phyloP scores from a whole-genome alignment of 2,113 vertebrate species.

The Lagenorhynchus albirostris region DNA sequence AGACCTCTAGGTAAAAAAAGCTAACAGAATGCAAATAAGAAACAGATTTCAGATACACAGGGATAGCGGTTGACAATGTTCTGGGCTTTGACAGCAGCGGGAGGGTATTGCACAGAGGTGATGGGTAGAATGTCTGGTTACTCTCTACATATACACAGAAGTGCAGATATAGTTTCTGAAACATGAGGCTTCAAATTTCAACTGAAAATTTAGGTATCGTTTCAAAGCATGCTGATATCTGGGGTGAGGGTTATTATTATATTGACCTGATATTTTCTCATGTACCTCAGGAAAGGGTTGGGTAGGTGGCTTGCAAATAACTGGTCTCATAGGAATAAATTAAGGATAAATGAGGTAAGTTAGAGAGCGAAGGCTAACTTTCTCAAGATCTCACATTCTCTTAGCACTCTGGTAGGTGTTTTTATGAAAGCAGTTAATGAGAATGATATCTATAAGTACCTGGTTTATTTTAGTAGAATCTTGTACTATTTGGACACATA shows the following conservation, averaged over 20 bases:
- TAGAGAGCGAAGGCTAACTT: neutral
- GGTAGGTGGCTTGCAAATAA: neutral
- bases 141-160: neutral
- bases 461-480: neutral
- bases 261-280: neutral
- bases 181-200: neutral
- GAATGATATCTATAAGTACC: neutral
- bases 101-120: neutral
- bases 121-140: neutral
- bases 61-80: rapidly evolving
- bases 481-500: neutral
- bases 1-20: neutral
- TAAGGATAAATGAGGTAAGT: neutral
- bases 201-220: neutral
- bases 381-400: neutral
- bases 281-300: neutral
- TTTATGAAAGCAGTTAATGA: neutral
- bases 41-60: neutral
- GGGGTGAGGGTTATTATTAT: neutral
- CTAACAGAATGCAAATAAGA: neutral
- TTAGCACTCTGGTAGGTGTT: neutral
- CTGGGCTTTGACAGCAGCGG: neutral
- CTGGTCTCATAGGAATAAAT: neutral
- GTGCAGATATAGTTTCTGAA: neutral
- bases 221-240: constrained; percentile 12